Evolutionary conservation across 2,113 vertebrate genomes (phyloP).

Genomic region (Hystrix cristata): DNA sequence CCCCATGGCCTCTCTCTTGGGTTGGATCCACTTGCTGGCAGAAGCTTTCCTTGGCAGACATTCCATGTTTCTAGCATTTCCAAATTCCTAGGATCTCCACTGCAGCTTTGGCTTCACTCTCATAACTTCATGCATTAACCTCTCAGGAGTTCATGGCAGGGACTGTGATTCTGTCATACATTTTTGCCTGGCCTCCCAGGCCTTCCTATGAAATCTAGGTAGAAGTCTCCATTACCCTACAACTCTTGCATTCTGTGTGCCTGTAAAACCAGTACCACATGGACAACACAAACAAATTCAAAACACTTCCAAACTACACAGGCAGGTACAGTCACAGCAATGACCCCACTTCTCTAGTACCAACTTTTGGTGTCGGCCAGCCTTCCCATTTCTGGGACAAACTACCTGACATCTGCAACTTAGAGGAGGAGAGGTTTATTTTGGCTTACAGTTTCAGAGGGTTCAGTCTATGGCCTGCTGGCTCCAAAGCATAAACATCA

Average conservation of each 20-base stretch:
- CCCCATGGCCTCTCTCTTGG: neutral
- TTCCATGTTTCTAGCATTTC: neutral
- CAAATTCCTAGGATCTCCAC: neutral
- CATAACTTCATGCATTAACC: neutral
- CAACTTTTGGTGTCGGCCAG: neutral
- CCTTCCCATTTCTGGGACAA: neutral
- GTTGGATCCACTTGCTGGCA: neutral
- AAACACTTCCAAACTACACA: neutral
- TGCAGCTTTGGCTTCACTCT: neutral
- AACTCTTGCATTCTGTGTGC: neutral
- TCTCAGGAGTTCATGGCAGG: neutral
- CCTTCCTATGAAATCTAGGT: neutral
- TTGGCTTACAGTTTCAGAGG: neutral
- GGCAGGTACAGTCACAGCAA: neutral
- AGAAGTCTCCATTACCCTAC: neutral
- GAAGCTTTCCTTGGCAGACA: neutral
- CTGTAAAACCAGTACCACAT: neutral
- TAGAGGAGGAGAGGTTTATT: neutral
- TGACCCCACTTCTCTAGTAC: neutral
- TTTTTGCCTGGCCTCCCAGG: neutral
- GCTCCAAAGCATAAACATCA: neutral
- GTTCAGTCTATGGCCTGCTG: neutral
- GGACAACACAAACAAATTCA: neutral
- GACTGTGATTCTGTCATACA: neutral
- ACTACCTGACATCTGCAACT: neutral